Conservation (phyloP, 2,888 invertebrate species). For the Timandra comae region DNA sequence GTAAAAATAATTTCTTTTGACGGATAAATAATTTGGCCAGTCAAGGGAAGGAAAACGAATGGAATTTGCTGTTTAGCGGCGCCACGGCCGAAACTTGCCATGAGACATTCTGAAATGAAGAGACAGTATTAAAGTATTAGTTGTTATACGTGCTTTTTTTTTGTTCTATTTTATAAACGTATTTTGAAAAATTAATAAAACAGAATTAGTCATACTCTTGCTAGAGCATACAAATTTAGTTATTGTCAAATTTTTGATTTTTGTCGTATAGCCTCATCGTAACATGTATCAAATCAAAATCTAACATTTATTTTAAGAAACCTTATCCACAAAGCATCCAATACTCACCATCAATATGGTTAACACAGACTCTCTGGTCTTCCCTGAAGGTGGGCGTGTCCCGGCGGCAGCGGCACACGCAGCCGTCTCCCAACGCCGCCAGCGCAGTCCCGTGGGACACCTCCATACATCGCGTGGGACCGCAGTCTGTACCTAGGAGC, state of each 20-base stretch:
- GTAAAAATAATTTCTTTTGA: conserved; percentile 90
- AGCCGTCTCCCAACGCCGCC: conserved; percentile 63
- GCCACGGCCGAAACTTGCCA: conserved; percentile 84
- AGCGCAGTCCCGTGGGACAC: conserved; percentile 80
- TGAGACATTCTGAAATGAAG: conserved; percentile 80
- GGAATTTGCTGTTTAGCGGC: conserved; percentile 85
- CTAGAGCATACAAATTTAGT: too few species aligned
- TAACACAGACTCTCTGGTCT: conserved; percentile 83
- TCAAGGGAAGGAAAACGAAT: conserved; percentile 88
- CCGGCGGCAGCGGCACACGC: conserved; percentile 82
- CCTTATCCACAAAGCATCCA: too few species aligned
- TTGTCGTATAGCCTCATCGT: too few species aligned
- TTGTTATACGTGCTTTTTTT: too few species aligned
- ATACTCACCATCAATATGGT: conserved; percentile 81
- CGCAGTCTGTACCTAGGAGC: conserved; percentile 76
- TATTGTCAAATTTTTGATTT: too few species aligned
- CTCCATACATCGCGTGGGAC: conserved; percentile 80
- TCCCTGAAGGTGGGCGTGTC: conserved; percentile 83
- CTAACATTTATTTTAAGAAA: too few species aligned
- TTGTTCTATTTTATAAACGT: too few species aligned
- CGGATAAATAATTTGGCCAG: conserved; percentile 92
- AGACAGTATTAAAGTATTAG: too few species aligned
- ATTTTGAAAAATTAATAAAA: too few species aligned
- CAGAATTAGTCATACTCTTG: too few species aligned
- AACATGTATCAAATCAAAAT: too few species aligned